phyloP scores from a whole-genome alignment of 1,140 invertebrate species.

The Sycobia sp. region DNA sequence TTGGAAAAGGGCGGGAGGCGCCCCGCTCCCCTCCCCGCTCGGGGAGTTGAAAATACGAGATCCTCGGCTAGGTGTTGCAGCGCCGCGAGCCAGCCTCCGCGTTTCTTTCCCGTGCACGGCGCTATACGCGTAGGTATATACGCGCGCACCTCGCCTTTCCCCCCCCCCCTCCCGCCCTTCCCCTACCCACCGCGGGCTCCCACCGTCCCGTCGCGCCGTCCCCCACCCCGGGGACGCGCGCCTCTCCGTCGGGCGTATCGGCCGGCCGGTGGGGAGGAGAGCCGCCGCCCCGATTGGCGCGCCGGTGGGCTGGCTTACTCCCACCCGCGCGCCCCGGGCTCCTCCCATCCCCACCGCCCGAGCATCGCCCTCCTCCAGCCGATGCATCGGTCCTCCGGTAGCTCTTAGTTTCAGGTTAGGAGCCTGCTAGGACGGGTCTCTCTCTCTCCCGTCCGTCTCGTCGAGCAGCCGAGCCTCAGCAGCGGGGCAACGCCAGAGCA shows the following conservation, averaged over 20 bases:
- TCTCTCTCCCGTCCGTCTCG: slow-evolving; percentile 44
- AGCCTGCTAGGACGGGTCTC: slow-evolving; percentile 63
- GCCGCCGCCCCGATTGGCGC: slow-evolving; percentile 43
- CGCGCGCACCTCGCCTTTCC: too few relatives aligned
- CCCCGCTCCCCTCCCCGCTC: too few relatives aligned
- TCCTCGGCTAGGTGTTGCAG: slow-evolving; percentile 53
- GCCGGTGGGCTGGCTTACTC: slow-evolving; percentile 49
- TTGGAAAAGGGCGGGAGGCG: slow-evolving; percentile 55
- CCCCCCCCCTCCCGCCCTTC: too few relatives aligned
- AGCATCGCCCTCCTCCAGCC: slow-evolving; percentile 57
- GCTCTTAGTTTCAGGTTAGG: slow-evolving; percentile 65
- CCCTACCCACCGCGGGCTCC: too few relatives aligned
- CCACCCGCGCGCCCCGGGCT: slow-evolving; percentile 38
- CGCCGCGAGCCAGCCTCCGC: slow-evolving; percentile 57
- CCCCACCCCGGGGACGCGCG: slow-evolving; percentile 33
- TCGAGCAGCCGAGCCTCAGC: slow-evolving; percentile 18
- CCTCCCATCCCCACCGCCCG: slow-evolving; percentile 48
- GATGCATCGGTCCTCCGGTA: slow-evolving; percentile 60
- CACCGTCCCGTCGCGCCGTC: slow-evolving; percentile 14
- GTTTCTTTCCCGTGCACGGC: slow-evolving; percentile 53
- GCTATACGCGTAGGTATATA: too few relatives aligned
- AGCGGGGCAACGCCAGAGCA: not conserved
- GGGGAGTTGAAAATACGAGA: slow-evolving; percentile 57
- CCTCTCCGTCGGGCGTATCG: slow-evolving; percentile 41
- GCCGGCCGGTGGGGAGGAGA: slow-evolving; percentile 41